Percentiles rank a stretch among this genome's conserved stretches.
Conservation (phyloP, 2,888 invertebrate species). For the Zaprionus obscuricornis region DNA sequence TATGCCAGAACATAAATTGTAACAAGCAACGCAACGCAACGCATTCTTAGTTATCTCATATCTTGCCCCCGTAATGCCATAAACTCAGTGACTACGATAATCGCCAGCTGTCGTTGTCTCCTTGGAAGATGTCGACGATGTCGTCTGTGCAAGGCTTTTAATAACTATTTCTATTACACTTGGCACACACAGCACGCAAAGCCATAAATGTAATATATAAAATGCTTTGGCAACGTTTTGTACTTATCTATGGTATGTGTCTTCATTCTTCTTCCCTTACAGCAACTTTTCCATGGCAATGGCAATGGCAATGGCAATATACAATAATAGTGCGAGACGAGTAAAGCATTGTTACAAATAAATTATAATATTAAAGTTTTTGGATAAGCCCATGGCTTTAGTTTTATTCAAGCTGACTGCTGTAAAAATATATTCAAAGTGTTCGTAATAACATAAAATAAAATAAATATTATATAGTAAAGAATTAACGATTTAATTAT, state of each 20-base stretch:
- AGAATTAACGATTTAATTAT: too few species aligned
- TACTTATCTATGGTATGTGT: conserved; percentile 56
- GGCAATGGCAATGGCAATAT: too few species aligned
- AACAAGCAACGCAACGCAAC: conserved; percentile 40
- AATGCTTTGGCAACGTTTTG: conserved; percentile 66
- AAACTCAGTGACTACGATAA: conserved; percentile 42
- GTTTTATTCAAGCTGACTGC: too few species aligned
- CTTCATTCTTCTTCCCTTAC: too few species aligned
- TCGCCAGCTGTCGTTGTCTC: conserved; percentile 64
- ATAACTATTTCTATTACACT: conserved; percentile 76
- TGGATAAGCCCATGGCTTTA: too few species aligned
- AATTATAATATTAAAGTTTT: too few species aligned
- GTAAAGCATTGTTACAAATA: too few species aligned
- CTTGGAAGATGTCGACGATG: conserved; percentile 3
- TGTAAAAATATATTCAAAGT: too few species aligned
- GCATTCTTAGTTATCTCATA: conserved; percentile 37
- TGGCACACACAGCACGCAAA: conserved; percentile 66
- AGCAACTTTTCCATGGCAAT: too few species aligned
- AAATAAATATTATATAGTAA: too few species aligned
- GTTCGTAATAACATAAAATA: too few species aligned
- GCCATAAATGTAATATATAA: conserved; percentile 60
- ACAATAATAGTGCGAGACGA: too few species aligned
- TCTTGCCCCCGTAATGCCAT: conserved; percentile 30
- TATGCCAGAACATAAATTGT: conserved; percentile 61
- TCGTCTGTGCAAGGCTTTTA: conserved; percentile 54